Base-by-base conservation (phyloP, 2,888 invertebrate species). In the Agonopterix alstromeriana region DNA sequence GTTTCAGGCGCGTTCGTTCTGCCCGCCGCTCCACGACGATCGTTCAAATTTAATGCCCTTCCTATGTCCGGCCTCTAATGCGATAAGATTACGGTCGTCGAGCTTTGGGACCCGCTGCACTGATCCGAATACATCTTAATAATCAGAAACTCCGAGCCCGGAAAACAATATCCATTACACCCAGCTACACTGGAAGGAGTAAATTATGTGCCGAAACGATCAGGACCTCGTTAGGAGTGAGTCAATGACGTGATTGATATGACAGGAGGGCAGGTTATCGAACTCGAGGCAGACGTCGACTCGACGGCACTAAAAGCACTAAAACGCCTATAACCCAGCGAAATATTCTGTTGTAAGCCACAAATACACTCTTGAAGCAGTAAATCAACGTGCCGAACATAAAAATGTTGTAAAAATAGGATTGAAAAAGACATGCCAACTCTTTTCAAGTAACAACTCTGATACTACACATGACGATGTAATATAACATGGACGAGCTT, bases 1-100 rank as follows among this genome's bases (percentile, higher is more conserved):
- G 88, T 86, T 88, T 82, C 82, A 80, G 83, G 82, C 85, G 82
- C 79, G 85, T 79, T 82, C 76, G 81, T 72, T 79, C 78, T 76
- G 75, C 74, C 76, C 70, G 75, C 72, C 74, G 78, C 73, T 12
- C 11, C 11, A 10, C 12, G 42, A 76, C 79, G 79, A 82, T 80
- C 83, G 82, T 82, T 83, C 84, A 82, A 85, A 85, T 80, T 81
- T 84, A 84, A 85, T 85, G 83, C 82, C 85, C 85, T 87, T 87
- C 85, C 85, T 86, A 86, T 87, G 86, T 87, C 86, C 86, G 87
- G 85, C 72, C 82, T 80, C 79, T 75, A 78, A 78, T 75, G 75
- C 77, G 85, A 85, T 85, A 83, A 86, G 85, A 85, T 84, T 84
- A 82, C 75, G 67, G 68, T 63, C 70, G 61, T 59, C 67, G 67